Evolutionary conservation across 2,113 vertebrate species (phyloP).

Genomic region (Lophura nycthemera): DNA sequence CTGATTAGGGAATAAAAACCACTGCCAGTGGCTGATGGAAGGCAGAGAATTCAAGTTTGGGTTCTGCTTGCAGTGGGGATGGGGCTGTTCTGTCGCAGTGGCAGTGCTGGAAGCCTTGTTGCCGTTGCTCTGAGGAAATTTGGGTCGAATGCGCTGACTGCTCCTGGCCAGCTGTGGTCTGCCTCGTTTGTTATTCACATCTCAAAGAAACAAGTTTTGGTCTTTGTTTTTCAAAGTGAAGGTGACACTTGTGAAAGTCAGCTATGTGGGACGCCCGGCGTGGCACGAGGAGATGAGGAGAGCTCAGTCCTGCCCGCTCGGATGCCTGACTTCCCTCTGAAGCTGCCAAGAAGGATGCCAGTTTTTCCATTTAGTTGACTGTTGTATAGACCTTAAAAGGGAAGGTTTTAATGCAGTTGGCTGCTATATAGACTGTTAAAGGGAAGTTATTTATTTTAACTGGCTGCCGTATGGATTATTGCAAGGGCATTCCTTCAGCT

Average conservation of each 20-base stretch:
- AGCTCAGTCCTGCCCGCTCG: background rate
- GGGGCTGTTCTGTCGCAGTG: background rate
- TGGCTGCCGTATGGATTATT: slow-evolving; percentile 78
- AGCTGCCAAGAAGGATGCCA: slow-evolving; percentile 77
- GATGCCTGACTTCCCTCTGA: slow-evolving; percentile 58
- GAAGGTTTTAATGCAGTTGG: slow-evolving; percentile 83
- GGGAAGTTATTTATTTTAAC: slow-evolving; percentile 79
- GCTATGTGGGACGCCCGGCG: background rate
- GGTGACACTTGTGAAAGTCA: background rate
- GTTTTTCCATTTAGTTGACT: slow-evolving; percentile 81
- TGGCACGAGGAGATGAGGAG: background rate
- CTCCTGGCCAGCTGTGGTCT: background rate
- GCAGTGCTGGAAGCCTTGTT: background rate
- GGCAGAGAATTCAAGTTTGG: background rate
- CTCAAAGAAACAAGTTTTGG: background rate
- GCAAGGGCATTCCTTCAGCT: slow-evolving; percentile 46
- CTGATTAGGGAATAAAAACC: slow-evolving; percentile 44
- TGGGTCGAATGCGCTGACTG: rapidly evolving
- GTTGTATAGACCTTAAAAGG: slow-evolving; percentile 82
- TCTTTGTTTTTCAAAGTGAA: background rate
- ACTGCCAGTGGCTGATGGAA: slow-evolving; percentile 23
- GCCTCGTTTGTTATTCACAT: background rate
- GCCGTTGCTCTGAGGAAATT: background rate
- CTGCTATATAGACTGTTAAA: slow-evolving; percentile 79
- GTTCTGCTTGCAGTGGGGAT: background rate